Evolutionary conservation across 2,113 vertebrate species (phyloP).

Genomic region (Oxyura jamaicensis): DNA sequence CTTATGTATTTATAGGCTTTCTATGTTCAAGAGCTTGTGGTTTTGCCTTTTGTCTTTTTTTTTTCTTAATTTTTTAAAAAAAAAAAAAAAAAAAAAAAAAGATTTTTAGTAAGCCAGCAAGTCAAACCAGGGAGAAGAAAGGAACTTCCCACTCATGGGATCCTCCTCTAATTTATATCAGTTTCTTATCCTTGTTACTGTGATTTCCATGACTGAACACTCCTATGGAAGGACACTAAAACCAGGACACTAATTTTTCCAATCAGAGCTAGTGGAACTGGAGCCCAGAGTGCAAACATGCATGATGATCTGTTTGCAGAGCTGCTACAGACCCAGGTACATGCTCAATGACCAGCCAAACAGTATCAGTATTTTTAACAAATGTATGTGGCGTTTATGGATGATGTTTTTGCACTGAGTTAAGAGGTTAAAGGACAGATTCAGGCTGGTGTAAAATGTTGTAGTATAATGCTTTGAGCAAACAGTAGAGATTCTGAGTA

Average conservation of each 20-base stretch:
- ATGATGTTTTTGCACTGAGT: neutral
- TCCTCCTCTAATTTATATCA: neutral
- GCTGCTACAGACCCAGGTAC: neutral
- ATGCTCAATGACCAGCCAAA: neutral
- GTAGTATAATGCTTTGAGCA: neutral
- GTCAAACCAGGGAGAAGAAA: neutral
- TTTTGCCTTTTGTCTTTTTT: neutral
- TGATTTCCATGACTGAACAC: neutral
- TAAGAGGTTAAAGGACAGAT: neutral
- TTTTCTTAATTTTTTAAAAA: neutral
- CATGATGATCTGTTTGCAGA: neutral
- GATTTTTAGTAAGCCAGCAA: neutral
- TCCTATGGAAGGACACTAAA: neutral
- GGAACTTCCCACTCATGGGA: fast-evolving
- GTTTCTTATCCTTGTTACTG: neutral
- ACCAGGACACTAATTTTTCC: neutral
- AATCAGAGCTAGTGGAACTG: neutral
- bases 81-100: neutral
- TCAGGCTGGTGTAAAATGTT: neutral
- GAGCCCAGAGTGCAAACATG: neutral
- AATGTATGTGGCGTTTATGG: neutral
- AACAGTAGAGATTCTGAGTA: neutral
- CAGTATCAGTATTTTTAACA: neutral
- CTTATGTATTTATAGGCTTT: neutral
- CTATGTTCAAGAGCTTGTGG: neutral